These are phyloP conservation scores for Vollenhovia emeryi DNA, from an alignment of 1,140 invertebrate species.

Conservation along the genomic window DNA sequence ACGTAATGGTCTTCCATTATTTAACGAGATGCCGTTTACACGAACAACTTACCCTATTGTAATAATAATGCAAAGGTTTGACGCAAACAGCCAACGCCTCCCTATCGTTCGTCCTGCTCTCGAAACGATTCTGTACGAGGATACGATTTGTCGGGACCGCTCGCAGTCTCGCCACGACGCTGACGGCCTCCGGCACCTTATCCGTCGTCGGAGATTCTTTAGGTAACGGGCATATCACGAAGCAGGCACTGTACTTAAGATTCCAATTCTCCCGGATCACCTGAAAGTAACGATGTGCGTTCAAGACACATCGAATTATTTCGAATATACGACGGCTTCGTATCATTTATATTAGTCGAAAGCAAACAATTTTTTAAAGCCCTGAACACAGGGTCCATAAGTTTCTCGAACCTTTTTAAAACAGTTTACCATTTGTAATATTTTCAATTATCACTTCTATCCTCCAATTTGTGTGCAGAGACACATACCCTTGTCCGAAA, in stretches of 20 bases:
- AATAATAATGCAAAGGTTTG: slow-evolving; percentile 96
- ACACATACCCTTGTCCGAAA: background rate
- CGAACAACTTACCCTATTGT: slow-evolving; percentile 88
- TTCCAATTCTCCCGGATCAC: slow-evolving; percentile 97
- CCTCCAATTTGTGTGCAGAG: background rate
- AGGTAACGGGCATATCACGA: slow-evolving; percentile 92
- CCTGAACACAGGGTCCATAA: background rate
- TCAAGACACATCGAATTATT: background rate
- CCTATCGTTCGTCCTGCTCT: slow-evolving; percentile 83
- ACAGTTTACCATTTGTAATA: background rate
- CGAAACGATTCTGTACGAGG: slow-evolving; percentile 85
- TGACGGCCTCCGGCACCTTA: slow-evolving; percentile 87
- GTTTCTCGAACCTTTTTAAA: background rate
- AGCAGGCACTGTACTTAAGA: slow-evolving; percentile 96
- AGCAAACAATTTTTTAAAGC: background rate
- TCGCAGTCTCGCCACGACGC: slow-evolving; percentile 87
- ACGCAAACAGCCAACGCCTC: slow-evolving; percentile 93
- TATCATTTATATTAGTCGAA: background rate
- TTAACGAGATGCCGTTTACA: background rate
- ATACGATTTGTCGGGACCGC: slow-evolving; percentile 88
- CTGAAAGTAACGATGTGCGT: slow-evolving; percentile 78
- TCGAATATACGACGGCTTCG: background rate
- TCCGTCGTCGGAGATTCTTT: slow-evolving; percentile 81
- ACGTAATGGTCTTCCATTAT: background rate
- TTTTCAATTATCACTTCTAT: background rate